Percentiles rank a stretch among this genome's conserved stretches.
phyloP scores from a whole-genome alignment of 2,113 vertebrate species.

The Polypterus bichir region DNA sequence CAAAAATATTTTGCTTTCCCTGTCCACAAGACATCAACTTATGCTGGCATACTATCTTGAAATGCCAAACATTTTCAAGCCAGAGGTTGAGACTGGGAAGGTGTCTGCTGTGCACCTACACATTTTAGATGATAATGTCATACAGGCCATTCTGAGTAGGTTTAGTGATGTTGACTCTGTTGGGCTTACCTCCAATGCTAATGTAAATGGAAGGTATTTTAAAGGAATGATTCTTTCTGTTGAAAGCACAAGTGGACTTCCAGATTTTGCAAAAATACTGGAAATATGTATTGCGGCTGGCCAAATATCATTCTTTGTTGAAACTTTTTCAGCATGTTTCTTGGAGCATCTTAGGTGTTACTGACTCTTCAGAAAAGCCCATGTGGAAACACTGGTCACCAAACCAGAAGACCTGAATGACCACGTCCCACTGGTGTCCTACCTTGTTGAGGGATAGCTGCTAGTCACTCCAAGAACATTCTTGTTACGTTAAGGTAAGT shows the following conservation, averaged over 20 bases:
- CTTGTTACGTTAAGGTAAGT: no score
- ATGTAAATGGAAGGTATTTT: constrained; percentile 5
- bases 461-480: no score
- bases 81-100: constrained; percentile 1
- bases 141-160: background rate
- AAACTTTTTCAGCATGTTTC: no score
- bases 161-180: constrained; percentile 3
- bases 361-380: no score
- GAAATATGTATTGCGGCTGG: no score
- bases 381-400: no score
- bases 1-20: background rate
- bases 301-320: no score
- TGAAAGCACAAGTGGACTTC: constrained; percentile 3
- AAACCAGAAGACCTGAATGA: no score
- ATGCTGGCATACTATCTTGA: constrained; percentile 6
- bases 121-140: constrained; percentile 5
- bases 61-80: constrained; percentile 7
- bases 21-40: constrained; percentile 1
- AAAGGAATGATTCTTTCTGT: constrained; percentile 6
- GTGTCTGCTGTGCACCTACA: background rate
- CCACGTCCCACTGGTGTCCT: no score
- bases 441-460: no score
- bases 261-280: constrained; percentile 3
- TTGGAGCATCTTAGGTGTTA: no score
- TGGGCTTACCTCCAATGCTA: background rate